Evolutionary conservation across 1,140 invertebrate genomes (phyloP).

Genomic region (Sycophila sp.): DNA sequence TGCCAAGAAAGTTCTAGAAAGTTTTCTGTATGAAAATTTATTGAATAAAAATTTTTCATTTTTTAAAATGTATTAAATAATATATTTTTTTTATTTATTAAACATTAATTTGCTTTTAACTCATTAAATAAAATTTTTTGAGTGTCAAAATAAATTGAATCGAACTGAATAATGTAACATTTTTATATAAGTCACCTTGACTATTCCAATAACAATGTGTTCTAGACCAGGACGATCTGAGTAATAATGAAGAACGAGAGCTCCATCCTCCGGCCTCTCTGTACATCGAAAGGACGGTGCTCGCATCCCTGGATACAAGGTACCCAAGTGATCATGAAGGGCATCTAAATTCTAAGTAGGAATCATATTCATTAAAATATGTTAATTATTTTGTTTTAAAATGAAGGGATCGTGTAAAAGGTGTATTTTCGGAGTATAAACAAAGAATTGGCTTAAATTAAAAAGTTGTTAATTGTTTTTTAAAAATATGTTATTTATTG

Average conservation of each 20-base stretch:
- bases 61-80: neutral
- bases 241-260: constrained; percentile 90
- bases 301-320: constrained; percentile 92
- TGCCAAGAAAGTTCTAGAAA: neutral
- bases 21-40: neutral
- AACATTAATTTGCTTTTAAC: neutral
- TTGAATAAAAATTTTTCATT: neutral
- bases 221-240: constrained; percentile 92
- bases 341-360: constrained; percentile 87
- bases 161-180: neutral
- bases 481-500: too few relatives aligned
- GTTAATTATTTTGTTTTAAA: neutral
- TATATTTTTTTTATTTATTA: neutral
- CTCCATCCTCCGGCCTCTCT: constrained; percentile 83
- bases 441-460: too few relatives aligned
- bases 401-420: too few relatives aligned
- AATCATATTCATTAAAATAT: neutral
- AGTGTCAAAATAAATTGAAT: neutral
- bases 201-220: constrained; percentile 93
- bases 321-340: constrained; percentile 92
- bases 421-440: too few relatives aligned
- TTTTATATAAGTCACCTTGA: constrained; percentile 79
- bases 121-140: neutral
- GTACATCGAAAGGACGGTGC: constrained; percentile 93
- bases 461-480: too few relatives aligned